phyloP scores from a whole-genome alignment of 2,113 vertebrate species.

The Delphinapterus leucas region DNA sequence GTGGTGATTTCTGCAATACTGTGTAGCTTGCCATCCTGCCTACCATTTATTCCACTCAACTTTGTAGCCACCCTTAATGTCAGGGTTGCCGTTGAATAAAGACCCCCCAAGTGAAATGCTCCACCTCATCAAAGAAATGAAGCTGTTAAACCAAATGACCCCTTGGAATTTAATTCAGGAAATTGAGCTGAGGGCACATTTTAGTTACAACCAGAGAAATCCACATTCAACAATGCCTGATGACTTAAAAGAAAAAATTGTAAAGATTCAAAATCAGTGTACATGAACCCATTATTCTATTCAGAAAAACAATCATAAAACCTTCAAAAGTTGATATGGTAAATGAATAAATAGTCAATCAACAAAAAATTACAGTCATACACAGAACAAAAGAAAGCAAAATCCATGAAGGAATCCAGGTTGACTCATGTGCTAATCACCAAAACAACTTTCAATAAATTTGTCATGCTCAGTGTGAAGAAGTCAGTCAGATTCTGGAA shows the following conservation, averaged over 20 bases:
- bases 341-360: slow-evolving; percentile 91
- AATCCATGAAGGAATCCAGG: slow-evolving; percentile 84
- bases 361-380: slow-evolving; percentile 91
- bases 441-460: slow-evolving; percentile 89
- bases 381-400: slow-evolving; percentile 88
- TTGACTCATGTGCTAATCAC: slow-evolving; percentile 89
- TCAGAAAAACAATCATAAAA: slow-evolving; percentile 90
- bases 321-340: slow-evolving; percentile 94
- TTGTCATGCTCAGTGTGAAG: slow-evolving; percentile 88
- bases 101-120: slow-evolving; percentile 89
- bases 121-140: slow-evolving; percentile 81
- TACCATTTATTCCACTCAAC: slow-evolving; percentile 88
- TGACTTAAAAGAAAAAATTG: slow-evolving; percentile 89
- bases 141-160: slow-evolving; percentile 92
- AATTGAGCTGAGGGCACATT: slow-evolving; percentile 88
- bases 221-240: slow-evolving; percentile 93
- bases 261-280: slow-evolving; percentile 79
- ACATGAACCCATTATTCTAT: slow-evolving; percentile 91
- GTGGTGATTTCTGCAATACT: slow-evolving; percentile 91
- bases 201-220: slow-evolving; percentile 92
- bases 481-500: slow-evolving; percentile 88
- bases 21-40: slow-evolving; percentile 86
- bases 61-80: slow-evolving; percentile 92
- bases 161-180: slow-evolving; percentile 92
- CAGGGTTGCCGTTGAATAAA: slow-evolving; percentile 90